A percentile compares a stretch with the other conserved stretches of the same genome.
These are phyloP conservation scores for Corythaixoides concolor DNA, from an alignment of 2,113 vertebrate species.

Conservation along the genomic window DNA sequence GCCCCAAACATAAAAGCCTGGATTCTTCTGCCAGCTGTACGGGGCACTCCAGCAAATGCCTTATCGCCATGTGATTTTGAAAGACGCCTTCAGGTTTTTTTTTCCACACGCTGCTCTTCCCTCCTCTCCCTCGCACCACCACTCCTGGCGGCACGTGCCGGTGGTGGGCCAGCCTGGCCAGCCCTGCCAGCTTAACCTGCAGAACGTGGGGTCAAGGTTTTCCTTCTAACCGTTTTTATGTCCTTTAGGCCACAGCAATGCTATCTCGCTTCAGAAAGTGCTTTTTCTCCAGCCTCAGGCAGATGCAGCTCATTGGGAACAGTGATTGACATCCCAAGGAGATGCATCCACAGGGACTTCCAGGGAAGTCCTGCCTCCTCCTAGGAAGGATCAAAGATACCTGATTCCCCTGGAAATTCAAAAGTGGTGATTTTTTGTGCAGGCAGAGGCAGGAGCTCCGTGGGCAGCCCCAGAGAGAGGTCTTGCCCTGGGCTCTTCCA, in stretches of 20 bases:
- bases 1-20: constrained; percentile 11
- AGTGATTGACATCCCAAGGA: not conserved
- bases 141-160: fast-evolving
- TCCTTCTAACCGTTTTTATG: not conserved
- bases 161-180: not conserved
- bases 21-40: constrained; percentile 44
- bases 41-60: constrained; percentile 47
- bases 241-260: not conserved
- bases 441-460: not conserved
- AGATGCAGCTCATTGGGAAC: not conserved
- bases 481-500: not conserved
- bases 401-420: not conserved
- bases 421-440: not conserved
- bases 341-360: not conserved
- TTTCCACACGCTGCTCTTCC: not conserved
- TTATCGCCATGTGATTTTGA: constrained; percentile 27
- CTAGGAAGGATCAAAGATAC: not conserved
- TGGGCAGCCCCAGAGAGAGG: not conserved
- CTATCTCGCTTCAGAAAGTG: not conserved
- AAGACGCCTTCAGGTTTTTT: not conserved
- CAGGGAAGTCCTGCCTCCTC: not conserved
- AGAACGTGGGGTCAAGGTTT: not conserved
- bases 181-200: not conserved
- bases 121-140: not conserved
- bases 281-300: not conserved